Base-by-base conservation (phyloP, 2,113 vertebrate genomes). In the Okapia johnstoni region DNA sequence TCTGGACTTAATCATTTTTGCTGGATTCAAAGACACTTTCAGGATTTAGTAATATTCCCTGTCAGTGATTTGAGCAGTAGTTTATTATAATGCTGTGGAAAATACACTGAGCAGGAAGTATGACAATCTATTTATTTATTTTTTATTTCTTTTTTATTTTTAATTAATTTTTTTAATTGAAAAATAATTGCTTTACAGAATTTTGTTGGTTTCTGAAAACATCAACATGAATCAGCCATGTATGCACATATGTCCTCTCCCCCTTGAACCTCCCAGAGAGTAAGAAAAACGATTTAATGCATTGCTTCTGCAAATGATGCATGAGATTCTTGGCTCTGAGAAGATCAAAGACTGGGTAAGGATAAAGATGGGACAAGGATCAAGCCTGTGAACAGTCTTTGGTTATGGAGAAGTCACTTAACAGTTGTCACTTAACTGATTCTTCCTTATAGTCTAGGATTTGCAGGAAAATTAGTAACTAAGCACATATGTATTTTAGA, bases 81-180 rank as follows among this genome's bases (percentile, higher is more conserved):
- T 92, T 94, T 63, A 87, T 76, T 80, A 21, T 57, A 77, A 85
- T 94, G 43, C 89, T 90, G 30, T 96, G 8, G 73, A 88, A 96
- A 95, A 95, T 58, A 70, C 11, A 14, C 23, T 33, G 10, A 85
- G 40, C 26, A 63, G 25, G 17, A 12, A 95, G 26, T 90, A 58
- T 86, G 66, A 28, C n/a, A 54, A 83, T 70, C 36, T 70, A 6
- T 40, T 70, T 66, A 1, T 66, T 66, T 33, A 28, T 30, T 33
- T 66, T 66, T 21, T 23, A n/a, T n/a, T 66, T 66, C 33, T 66
- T 70, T 70, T 70, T 36, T 12, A 70, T 70, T 70, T 40, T 70
- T 23, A 40, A 40, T 70, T 40, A 23, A 70, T 70, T 23, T 70
- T 60, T 70, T 70, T 12, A 40, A 40, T 40, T 36, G 66, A 70